Evolutionary conservation across 2,888 invertebrate genomes (phyloP).

Genomic region (Thymelicus acteon): DNA sequence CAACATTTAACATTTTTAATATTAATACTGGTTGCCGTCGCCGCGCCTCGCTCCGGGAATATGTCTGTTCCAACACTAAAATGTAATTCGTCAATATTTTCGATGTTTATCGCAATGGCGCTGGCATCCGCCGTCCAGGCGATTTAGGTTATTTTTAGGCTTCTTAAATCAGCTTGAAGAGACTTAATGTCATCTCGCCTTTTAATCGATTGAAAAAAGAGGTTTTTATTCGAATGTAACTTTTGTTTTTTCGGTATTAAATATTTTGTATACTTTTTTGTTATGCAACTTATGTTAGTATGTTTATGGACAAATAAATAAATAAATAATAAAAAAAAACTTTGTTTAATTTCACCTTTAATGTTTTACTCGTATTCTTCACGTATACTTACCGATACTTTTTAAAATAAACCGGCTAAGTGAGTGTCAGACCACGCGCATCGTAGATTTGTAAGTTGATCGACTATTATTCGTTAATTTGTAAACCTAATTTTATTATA

Average conservation of each 20-base stretch:
- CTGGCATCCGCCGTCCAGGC: neutral
- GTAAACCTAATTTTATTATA: too few species aligned
- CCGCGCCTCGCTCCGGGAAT: conserved; percentile 20
- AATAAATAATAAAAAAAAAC: too few species aligned
- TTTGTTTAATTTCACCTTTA: too few species aligned
- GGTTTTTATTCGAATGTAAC: neutral
- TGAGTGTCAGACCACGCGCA: too few species aligned
- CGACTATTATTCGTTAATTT: too few species aligned
- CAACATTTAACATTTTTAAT: conserved; percentile 55
- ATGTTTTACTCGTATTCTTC: too few species aligned
- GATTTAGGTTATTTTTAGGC: neutral
- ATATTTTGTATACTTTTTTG: neutral
- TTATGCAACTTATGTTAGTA: too few species aligned
- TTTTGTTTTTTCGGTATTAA: neutral
- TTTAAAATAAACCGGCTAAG: too few species aligned
- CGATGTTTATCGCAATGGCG: neutral
- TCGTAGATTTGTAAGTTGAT: too few species aligned
- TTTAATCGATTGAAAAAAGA: conserved; percentile 4
- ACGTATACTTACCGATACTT: too few species aligned
- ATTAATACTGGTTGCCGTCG: conserved; percentile 51
- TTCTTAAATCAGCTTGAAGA: neutral
- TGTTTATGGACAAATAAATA: too few species aligned
- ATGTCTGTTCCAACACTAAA: conserved; percentile 15
- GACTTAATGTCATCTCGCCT: conserved; percentile 3
- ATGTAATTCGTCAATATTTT: conserved; percentile 2